Base-by-base conservation (phyloP, 2,113 vertebrate species). In the Octodon degus region DNA sequence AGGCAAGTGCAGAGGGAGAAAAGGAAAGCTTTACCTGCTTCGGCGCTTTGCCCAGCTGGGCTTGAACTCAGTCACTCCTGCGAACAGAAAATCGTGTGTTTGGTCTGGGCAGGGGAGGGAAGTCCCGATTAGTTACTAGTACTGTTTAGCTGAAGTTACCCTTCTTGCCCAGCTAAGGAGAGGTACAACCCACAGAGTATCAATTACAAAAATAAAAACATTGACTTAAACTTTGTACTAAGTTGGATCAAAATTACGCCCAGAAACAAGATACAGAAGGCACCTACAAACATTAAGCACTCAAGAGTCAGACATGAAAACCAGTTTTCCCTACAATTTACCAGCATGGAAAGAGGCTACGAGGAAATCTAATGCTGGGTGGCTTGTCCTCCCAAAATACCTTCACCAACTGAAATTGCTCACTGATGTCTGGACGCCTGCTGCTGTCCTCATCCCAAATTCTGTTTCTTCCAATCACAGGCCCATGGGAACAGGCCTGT, bases 181-280 rank as follows among this genome's bases (percentile, higher is more conserved):
- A 94, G 19, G 1, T 40, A 89, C 55, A 47, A 68, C 58, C 50
- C 5, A 37, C 40, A 76, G 60, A 50, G 34, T 63, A 82, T 68
- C 34, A 62, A 86, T 86, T 82, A 86, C 86, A 89, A 74, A 40
- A 83, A 94, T 11, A 58, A 89, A 74, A 65, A 62, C 53, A 85
- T 76, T 20, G 90, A 89, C 40, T 84, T 86, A 91, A 91, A 68
- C 0, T 27, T 92, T 62, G 25, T 81, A 94, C 17, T 63, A 86
- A 86, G 88, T 47, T 96, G 50, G 24, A 88, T 88, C 17, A 95
- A 91, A 93, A 93, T 92, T 34, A 85, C 58, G 68, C 72, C 37
- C 40, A 19, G 91, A 50, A 92, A 40, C 0, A 11, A 47, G 63
- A 86, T 86, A 94, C 0, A 62, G 10, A 88, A 83, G 50, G 22